Evolutionary conservation across 2,888 invertebrate species (phyloP).

Genomic region (Dichetophora obliterata): DNA sequence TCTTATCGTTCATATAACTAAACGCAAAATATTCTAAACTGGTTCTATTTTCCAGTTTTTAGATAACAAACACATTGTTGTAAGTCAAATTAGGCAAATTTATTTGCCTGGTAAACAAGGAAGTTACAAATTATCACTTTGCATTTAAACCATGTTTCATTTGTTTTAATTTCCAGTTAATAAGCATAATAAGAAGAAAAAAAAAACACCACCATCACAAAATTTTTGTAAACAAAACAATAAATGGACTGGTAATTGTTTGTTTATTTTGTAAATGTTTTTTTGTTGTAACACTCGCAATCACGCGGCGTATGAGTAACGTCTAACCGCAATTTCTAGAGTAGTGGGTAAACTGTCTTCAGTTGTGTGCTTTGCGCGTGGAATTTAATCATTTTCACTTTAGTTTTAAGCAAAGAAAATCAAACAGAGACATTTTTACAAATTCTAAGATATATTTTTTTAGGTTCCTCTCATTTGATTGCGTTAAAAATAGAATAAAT

Average conservation of each 20-base stretch:
- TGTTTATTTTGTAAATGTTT: neutral
- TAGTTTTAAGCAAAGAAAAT: too few relatives aligned
- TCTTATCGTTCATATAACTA: too few relatives aligned
- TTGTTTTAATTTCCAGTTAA: neutral
- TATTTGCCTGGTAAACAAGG: neutral
- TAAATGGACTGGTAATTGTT: neutral
- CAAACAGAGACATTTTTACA: too few relatives aligned
- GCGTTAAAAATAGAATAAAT: conserved; percentile 9
- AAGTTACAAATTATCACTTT: neutral
- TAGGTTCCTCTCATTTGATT: neutral
- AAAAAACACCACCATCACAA: neutral
- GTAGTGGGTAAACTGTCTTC: too few relatives aligned
- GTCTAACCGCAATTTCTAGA: too few relatives aligned
- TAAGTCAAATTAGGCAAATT: neutral
- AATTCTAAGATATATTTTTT: neutral
- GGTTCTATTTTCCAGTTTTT: neutral
- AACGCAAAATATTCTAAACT: neutral
- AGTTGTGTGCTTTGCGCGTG: too few relatives aligned
- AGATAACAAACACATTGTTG: neutral
- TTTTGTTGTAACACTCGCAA: neutral
- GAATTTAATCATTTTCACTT: too few relatives aligned
- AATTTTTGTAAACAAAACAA: neutral
- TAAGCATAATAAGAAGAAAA: neutral
- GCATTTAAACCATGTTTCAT: neutral
- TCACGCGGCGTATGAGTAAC: conserved; percentile 1